Conservation (phyloP, 1,140 invertebrate genomes). For the Pteromalus puparum region DNA sequence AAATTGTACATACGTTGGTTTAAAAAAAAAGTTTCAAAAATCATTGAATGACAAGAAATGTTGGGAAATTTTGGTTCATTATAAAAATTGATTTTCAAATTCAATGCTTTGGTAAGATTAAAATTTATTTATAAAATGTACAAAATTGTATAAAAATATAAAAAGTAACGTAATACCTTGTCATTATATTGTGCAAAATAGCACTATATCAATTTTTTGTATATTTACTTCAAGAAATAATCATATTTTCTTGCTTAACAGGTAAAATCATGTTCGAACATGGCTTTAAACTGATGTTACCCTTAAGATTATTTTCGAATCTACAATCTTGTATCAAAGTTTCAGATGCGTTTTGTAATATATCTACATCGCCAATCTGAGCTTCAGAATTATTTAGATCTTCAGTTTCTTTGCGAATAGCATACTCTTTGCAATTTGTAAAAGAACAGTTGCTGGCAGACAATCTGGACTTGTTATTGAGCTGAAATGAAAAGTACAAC, state of each 20-base stretch:
- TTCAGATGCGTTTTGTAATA: constrained; percentile 61
- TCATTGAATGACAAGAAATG: too few species aligned
- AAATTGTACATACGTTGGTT: neutral
- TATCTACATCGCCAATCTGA: constrained; percentile 60
- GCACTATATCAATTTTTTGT: neutral
- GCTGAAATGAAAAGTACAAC: constrained; percentile 54
- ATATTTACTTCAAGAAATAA: neutral
- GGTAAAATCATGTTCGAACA: constrained; percentile 48
- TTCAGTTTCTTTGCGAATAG: constrained; percentile 67
- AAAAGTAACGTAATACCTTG: constrained; percentile 25
- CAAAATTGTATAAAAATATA: constrained; percentile 1
- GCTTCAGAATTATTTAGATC: constrained; percentile 54
- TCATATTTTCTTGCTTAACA: constrained; percentile 59
- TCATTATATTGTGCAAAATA: neutral
- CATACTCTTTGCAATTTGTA: constrained; percentile 66
- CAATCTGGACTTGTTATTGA: constrained; percentile 63
- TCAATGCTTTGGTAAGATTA: neutral
- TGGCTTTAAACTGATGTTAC: constrained; percentile 62
- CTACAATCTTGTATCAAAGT: constrained; percentile 64
- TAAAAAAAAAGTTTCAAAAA: too few species aligned
- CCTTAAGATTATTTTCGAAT: constrained; percentile 64
- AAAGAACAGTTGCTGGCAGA: constrained; percentile 62
- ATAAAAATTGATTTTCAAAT: too few species aligned
- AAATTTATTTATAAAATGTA: constrained; percentile 53
- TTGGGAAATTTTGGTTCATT: too few species aligned